phyloP scores from a whole-genome alignment of 2,888 invertebrate species.

The Caenorhabditis uteleia region DNA sequence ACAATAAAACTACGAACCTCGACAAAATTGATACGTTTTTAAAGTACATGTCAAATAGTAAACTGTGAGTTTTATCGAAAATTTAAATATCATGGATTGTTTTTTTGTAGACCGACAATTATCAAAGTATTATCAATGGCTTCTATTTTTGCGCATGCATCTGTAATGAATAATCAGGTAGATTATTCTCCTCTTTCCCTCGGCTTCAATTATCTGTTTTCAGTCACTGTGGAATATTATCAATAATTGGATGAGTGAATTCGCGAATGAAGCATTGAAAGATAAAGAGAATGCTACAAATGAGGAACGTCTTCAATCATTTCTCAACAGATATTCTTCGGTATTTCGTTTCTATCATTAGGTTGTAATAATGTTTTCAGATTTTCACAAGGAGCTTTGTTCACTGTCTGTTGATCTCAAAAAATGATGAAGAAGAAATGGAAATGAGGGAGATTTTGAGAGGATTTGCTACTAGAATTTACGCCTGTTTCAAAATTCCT shows the following conservation, averaged over 20 bases:
- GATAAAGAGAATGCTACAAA: no score
- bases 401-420: slow-evolving; percentile 6
- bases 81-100: not conserved
- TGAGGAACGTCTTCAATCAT: no score
- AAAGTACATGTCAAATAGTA: not conserved
- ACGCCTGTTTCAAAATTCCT: slow-evolving; percentile 3
- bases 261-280: no score
- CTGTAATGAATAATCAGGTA: not conserved
- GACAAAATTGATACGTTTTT: not conserved
- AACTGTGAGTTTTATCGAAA: not conserved
- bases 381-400: slow-evolving; percentile 15
- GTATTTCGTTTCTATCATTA: no score
- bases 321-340: no score
- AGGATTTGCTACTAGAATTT: not conserved
- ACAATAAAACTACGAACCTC: no score
- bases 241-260: no score
- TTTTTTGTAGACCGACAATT: not conserved
- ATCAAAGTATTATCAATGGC: slow-evolving; percentile 2
- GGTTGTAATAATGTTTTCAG: slow-evolving; percentile 2
- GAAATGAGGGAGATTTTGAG: slow-evolving; percentile 6
- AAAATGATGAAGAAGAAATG: slow-evolving; percentile 4
- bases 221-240: no score
- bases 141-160: slow-evolving; percentile 1
- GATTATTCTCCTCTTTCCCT: no score
- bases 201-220: no score